Base-by-base conservation (phyloP, 2,113 vertebrate species). In the Protomyctophum bolini region DNA sequence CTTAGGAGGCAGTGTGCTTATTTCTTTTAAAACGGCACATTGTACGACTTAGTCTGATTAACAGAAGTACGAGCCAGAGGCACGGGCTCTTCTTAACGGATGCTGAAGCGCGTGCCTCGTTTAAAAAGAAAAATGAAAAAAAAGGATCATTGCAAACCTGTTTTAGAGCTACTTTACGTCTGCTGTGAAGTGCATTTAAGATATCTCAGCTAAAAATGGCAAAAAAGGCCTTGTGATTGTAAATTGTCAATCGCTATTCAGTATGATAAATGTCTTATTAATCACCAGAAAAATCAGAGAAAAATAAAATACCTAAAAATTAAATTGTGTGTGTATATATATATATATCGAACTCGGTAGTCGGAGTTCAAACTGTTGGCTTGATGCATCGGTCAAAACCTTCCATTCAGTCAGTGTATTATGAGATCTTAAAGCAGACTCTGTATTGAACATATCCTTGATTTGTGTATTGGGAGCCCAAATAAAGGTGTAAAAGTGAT, bases 401-500 rank as follows among this genome's bases (percentile, higher is more conserved):
- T 77, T 76, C 58, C 33, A 72, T 76, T 66, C 80, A 66, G 85
- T 85, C 68, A 76, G 58, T 89, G 86, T 89, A 79, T 84, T 63
- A 79, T 67, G 78, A 80, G 81, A 81, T 79, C 78, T 28, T 85
- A 74, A 86, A 82, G 84, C 86, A 85, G 83, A 84, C 83, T 80
- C 47, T 90, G 83, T 87, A 76, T 75, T 80, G 76, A 88, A 74
- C 74, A 70, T 81, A 80, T 79, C 85, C 86, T 82, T 68, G 52
- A 87, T 81, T 79, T 88, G 82, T 91, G 88, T 89, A 83, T 79
- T 75, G 74, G 82, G 78, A 89, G 81, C 86, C 86, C 87, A 83
- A 91, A 91, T 91, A 91, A 91, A 89, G 58, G 82, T 83, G 75
- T 84, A 81, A 86, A 88, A 82, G 50, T 80, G 56, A 76, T 12